These are phyloP conservation scores for Xerus rutilus DNA, from an alignment of 2,797 vertebrate species.

Conservation along the genomic window DNA sequence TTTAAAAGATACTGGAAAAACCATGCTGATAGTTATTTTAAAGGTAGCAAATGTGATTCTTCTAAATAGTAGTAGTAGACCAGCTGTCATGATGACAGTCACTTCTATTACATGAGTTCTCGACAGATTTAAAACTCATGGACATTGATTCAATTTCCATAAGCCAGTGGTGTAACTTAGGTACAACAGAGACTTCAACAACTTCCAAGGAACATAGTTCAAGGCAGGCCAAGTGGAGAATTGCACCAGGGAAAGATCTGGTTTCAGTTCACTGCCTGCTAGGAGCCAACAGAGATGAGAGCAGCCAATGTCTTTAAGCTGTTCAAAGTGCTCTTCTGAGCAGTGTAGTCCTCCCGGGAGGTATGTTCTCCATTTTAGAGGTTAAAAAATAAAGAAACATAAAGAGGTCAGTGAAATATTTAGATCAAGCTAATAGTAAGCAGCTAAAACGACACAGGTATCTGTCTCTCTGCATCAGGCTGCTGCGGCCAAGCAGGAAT, in stretches of 20 bases:
- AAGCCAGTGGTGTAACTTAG: not conserved
- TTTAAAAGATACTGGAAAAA: constrained; percentile 27
- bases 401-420: constrained; percentile 5
- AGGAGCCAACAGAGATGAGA: not conserved
- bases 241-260: not conserved
- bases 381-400: not conserved
- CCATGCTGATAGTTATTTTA: not conserved
- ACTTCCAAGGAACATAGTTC: not conserved
- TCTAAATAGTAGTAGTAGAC: not conserved
- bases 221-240: not conserved
- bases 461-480: not conserved
- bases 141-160: not conserved
- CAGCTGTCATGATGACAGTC: not conserved
- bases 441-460: not conserved
- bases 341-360: not conserved
- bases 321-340: not conserved
- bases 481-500: not conserved
- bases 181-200: not conserved
- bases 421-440: constrained; percentile 32
- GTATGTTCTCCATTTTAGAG: not conserved
- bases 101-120: not conserved
- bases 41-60: not conserved
- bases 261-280: not conserved
- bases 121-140: not conserved
- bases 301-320: not conserved